Percentiles rank a stretch among this genome's conserved stretches.
phyloP scores from a whole-genome alignment of 35 echinoderm and acorn worm genomes.

The Lytechinus pictus region DNA sequence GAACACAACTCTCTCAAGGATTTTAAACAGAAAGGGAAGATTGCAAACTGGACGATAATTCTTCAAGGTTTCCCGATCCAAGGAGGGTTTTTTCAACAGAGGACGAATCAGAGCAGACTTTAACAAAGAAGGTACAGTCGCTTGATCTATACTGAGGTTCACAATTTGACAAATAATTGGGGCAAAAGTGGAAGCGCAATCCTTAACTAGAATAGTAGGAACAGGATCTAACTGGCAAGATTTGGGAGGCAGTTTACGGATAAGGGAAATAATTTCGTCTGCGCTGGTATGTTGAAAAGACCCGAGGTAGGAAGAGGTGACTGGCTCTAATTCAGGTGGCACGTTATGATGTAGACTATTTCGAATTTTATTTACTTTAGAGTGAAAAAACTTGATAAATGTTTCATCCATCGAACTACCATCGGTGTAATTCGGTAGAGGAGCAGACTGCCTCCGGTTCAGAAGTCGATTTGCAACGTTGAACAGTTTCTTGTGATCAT shows the following conservation, averaged over 20 bases:
- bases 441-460: neutral
- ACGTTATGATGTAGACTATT: neutral
- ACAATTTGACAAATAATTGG: conserved; percentile 17
- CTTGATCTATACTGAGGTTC: conserved; percentile 20
- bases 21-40: too few species aligned
- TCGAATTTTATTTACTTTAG: neutral
- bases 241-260: neutral
- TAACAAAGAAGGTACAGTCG: neutral
- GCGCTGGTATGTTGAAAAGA: neutral
- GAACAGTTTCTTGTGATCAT: conserved; percentile 7
- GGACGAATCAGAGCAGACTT: neutral
- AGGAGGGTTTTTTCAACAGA: too few species aligned
- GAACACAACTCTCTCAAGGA: too few species aligned
- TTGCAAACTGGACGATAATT: too few species aligned
- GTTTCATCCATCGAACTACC: neutral
- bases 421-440: neutral
- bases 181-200: neutral
- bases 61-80: too few species aligned
- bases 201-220: conserved; percentile 8
- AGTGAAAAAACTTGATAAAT: neutral
- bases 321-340: neutral
- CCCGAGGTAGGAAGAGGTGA: neutral
- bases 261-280: conserved; percentile 20
- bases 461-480: conserved; percentile 19
- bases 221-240: neutral